Percentiles rank a stretch among this genome's conserved stretches.
These are phyloP conservation scores for Proterorhinus semilunaris DNA, from an alignment of 2,113 vertebrate species.

Conservation along the genomic window DNA sequence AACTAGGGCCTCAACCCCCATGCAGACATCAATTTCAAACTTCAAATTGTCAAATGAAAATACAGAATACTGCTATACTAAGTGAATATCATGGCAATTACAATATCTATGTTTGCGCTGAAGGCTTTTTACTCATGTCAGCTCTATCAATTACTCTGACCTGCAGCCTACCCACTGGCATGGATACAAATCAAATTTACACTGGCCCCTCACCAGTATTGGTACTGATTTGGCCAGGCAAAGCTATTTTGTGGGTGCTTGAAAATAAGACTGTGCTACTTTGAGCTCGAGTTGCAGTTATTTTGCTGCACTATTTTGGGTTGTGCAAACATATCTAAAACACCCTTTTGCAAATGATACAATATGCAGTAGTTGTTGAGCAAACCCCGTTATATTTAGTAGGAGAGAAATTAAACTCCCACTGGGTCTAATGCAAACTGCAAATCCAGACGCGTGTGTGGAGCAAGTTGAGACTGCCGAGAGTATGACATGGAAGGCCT, in stretches of 20 bases:
- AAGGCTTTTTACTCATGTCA: not conserved
- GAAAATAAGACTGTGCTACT: not conserved
- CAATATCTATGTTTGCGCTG: not conserved
- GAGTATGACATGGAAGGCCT: not conserved
- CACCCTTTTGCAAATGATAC: not conserved
- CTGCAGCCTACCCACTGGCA: not conserved
- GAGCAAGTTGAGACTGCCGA: not conserved
- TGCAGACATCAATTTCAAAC: not conserved
- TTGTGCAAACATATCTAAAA: too few species aligned
- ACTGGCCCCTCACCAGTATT: constrained; percentile 4
- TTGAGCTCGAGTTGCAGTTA: too few species aligned
- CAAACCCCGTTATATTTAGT: constrained; percentile 1
- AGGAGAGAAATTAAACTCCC: not conserved
- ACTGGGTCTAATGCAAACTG: not conserved
- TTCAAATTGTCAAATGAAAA: not conserved
- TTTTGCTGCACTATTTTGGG: too few species aligned
- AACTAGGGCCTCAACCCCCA: not conserved
- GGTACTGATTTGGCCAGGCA: constrained; percentile 1
- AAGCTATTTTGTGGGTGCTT: not conserved
- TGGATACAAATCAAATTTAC: constrained; percentile 21
- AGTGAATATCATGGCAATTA: not conserved
- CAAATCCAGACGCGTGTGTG: constrained; percentile 6
- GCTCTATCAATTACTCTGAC: constrained; percentile 13
- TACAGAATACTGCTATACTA: not conserved
- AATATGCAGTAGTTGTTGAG: not conserved